phyloP scores from a whole-genome alignment of 2,888 invertebrate genomes.

The Abrostola tripartita region DNA sequence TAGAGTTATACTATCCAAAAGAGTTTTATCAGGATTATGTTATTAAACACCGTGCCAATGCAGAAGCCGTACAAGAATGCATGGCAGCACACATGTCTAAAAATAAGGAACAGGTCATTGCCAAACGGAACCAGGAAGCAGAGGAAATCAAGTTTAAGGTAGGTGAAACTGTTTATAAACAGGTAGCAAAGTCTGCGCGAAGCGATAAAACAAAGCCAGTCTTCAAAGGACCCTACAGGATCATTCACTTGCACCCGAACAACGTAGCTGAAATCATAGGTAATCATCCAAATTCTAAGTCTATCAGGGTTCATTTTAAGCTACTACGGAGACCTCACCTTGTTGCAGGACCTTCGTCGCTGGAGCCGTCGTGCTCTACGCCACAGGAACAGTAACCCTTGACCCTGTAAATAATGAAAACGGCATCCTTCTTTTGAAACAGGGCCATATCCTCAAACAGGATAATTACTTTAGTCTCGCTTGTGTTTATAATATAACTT shows the following conservation, averaged over 20 bases:
- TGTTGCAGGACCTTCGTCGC: conserved; percentile 6
- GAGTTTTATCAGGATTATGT: conserved; percentile 13
- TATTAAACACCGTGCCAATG: not conserved
- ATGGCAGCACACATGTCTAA: conserved; percentile 1
- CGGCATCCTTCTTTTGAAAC: not conserved
- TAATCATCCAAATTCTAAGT: conserved; percentile 13
- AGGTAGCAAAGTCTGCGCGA: not conserved
- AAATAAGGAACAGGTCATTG: not conserved
- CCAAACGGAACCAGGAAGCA: not conserved
- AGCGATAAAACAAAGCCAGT: conserved; percentile 3
- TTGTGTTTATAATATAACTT: conserved; percentile 3
- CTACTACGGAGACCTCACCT: conserved; percentile 16
- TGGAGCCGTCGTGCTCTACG: conserved; percentile 9
- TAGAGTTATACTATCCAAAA: conserved; percentile 15
- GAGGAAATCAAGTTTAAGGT: conserved; percentile 8
- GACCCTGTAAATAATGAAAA: not conserved
- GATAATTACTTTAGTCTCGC: not conserved
- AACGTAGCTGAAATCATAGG: not conserved
- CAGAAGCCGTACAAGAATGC: conserved; percentile 3
- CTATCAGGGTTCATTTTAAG: conserved; percentile 13
- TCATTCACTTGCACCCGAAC: conserved; percentile 4
- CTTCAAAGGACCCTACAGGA: not conserved
- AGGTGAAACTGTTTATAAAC: conserved; percentile 16
- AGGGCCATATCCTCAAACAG: not conserved
- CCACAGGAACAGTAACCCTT: not conserved